Base-by-base conservation (phyloP, 2,113 vertebrate species). In the Boleophthalmus pectinirostris region DNA sequence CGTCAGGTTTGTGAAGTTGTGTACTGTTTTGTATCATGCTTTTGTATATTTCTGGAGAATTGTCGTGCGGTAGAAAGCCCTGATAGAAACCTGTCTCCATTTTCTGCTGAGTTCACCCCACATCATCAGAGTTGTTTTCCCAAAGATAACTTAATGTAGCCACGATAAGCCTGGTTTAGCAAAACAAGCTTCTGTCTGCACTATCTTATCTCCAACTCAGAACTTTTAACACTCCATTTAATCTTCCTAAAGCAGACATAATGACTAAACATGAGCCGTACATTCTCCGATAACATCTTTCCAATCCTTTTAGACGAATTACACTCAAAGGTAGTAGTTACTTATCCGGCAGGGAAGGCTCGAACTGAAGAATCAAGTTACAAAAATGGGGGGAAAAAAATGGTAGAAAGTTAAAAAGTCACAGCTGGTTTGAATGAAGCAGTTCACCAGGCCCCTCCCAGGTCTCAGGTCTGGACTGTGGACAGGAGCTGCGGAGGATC, bases 341-440 rank as follows among this genome's bases (percentile, higher is more conserved):
- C 86, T 85, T 85, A 87, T 89, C 80, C 80, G 78, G 73, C 72
- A 83, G 54, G 23, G 14, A 81, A 87, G 29, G 60, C 67, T 80
- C 78, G 79, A 75, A 90, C 87, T 64, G 71, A 86, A 85, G 85
- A 86, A 80, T 89, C 80, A 78, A 75, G 88, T 90, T 88, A 90
- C 82, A 13, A 23, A 23, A 23, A 56, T 1, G 18, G 47, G 16
- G 38, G 16, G 47, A 82, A 66, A 77, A n/a, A 75, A 78, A 23
- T 57, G 3, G 78, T 84, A 85, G 74, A 71, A 73, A 79, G 80
- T 75, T 72, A 80, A 89, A 82, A 78, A 66, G 69, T 43, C 76
- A 80, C 92, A 93, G 90, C 85, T 91, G 89, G 74, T 87, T 91
- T 80, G 65, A 72, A 93, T 91, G 87, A 90, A 86, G 20, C 74